A percentile compares a stretch with the other conserved stretches of the same genome.
phyloP scores from a whole-genome alignment of 2,888 invertebrate species.

The Drosophila nigricruria region DNA sequence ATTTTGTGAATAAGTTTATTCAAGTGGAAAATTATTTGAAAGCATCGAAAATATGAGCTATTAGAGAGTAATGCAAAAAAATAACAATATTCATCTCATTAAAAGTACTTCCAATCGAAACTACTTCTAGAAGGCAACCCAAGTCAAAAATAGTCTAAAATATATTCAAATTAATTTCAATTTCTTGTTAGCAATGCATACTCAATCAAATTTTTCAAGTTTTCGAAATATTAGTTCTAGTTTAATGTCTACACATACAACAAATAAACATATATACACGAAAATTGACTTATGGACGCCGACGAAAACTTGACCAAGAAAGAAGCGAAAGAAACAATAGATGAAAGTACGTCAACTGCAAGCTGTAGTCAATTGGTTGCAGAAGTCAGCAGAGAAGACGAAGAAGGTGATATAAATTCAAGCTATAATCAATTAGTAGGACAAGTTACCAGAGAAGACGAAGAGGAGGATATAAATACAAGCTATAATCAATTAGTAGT shows the following conservation, averaged over 20 bases:
- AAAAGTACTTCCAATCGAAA: neutral
- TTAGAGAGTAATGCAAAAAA: neutral
- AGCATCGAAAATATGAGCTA: neutral
- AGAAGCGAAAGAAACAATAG: neutral
- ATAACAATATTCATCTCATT: neutral
- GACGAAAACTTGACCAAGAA: neutral
- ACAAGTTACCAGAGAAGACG: neutral
- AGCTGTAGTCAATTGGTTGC: neutral
- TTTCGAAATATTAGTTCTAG: neutral
- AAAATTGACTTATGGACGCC: constrained; percentile 4
- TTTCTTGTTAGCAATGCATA: constrained; percentile 4
- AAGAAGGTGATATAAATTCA: neutral
- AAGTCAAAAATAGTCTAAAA: neutral
- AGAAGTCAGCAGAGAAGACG: neutral
- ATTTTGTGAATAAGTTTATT: neutral
- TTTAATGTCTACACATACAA: neutral
- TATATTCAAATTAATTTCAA: neutral
- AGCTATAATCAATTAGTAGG: neutral
- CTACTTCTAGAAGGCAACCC: neutral
- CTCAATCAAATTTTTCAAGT: neutral
- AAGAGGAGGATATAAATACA: neutral
- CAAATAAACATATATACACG: neutral
- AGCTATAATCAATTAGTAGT: neutral
- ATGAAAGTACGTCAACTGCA: neutral
- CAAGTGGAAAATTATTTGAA: neutral